Base-by-base conservation (phyloP, 37 sponge, comb jelly and placozoan species). In the Chondrilla cf. caribensis region DNA sequence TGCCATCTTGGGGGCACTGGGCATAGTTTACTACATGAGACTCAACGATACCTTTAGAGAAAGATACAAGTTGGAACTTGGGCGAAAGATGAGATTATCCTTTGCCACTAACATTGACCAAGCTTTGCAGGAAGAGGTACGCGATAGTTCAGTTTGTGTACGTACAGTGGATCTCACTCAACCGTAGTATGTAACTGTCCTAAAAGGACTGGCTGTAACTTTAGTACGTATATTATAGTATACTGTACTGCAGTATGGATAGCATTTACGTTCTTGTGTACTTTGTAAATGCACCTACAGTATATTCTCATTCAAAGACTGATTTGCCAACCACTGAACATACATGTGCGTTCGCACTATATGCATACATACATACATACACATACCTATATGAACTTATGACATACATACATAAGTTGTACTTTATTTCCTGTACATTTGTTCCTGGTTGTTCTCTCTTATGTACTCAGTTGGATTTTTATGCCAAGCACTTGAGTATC, bases 11-110 rank as follows among this genome's bases (percentile, higher is more conserved):
- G 79, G 82, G 28, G 58, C 91, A 9, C 58, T 90, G 36, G 91
- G 87, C 9, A 36, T 90, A 36, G 91, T 90, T 19, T 90, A 90
- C 70, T 90, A 86, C 79, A 2, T 90, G 47, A 43, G 91, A 9
- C 54, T 90, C 36, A 81, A 83, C 79, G 78, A 73, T 14, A 54
- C 65, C 32, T 86, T 73, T 35, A 29, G 87, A 39, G 18, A 58
- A 7, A 28, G 54, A 28, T 89, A 85, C 54, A 21, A 29, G 28
- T 22, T 0, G 11, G 58, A 55, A 7, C 41, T 85, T 22, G 11
- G 11, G 11, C 6, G 11, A 14, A 73, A 6, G 42, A 36, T 36
- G 25, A 40, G 24, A 15, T 3, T 43, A 25, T 39, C 36, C 25
- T n/a, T 32, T 0, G 1, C 24, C 44, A 73, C 3, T n/a, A 40